These are phyloP conservation scores for Lutjanus erythropterus DNA, from an alignment of 2,113 vertebrate genomes.

Conservation along the genomic window DNA sequence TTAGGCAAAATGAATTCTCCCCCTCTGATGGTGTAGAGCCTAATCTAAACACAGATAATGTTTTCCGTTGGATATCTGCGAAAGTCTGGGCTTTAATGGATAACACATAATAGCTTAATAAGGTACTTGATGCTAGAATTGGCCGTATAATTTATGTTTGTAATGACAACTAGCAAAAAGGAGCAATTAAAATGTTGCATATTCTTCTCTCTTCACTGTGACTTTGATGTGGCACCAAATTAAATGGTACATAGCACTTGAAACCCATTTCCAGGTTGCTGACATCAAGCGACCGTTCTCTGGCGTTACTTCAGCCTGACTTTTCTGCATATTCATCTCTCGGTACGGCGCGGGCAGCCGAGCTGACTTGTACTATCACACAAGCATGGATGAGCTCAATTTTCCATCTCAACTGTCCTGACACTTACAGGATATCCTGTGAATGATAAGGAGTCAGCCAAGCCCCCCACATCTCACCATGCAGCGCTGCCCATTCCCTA, in stretches of 20 bases:
- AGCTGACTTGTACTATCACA: conserved; percentile 63
- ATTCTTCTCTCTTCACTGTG: conserved; percentile 44
- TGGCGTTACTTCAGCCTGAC: conserved; percentile 33
- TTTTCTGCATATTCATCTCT: conserved; percentile 73
- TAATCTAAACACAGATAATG: conserved; percentile 30
- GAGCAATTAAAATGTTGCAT: conserved; percentile 63
- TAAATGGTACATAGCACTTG: conserved; percentile 68
- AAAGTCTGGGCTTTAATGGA: conserved; percentile 46
- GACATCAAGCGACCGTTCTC: conserved; percentile 41
- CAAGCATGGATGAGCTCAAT: conserved; percentile 75
- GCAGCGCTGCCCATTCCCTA: conserved; percentile 75
- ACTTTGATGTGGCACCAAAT: conserved; percentile 75
- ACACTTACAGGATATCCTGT: conserved; percentile 75
- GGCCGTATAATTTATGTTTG: conserved; percentile 40
- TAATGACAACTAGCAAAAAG: conserved; percentile 59
- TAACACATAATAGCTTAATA: conserved; percentile 51
- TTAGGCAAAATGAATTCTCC: conserved; percentile 21
- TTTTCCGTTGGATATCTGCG: conserved; percentile 38
- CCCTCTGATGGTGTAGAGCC: conserved; percentile 5
- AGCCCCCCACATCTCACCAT: conserved; percentile 60
- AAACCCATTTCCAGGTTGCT: conserved; percentile 60
- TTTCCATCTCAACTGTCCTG: conserved; percentile 76
- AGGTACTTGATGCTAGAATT: conserved; percentile 30
- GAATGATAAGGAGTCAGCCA: conserved; percentile 72
- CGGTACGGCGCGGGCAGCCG: not conserved